phyloP scores from a whole-genome alignment of 2,113 vertebrate species.

The Ictidomys tridecemlineatus region DNA sequence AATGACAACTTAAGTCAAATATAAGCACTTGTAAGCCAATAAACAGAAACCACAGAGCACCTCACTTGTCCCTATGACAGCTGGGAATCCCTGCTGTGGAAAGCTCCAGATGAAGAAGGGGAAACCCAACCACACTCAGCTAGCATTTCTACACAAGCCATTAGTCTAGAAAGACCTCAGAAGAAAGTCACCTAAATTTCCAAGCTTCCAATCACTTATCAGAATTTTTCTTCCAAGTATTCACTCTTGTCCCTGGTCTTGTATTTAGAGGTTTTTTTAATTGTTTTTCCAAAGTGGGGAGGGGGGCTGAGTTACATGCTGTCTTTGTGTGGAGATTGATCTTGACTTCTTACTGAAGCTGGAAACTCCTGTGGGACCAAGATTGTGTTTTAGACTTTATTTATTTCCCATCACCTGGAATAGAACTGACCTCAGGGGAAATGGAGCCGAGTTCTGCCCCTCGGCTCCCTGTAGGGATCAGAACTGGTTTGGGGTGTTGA shows the following conservation, averaged over 20 bases:
- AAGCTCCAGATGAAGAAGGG: neutral
- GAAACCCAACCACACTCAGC: neutral
- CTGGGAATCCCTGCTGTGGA: neutral
- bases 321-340: neutral
- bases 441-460: neutral
- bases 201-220: neutral
- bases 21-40: neutral
- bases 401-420: neutral
- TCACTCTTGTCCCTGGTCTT: neutral
- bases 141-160: neutral
- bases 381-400: neutral
- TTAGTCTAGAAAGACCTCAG: neutral
- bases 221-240: neutral
- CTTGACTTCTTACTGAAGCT: neutral
- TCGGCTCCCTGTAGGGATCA: neutral
- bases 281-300: neutral
- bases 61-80: neutral
- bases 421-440: neutral
- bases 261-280: neutral
- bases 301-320: neutral
- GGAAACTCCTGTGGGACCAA: neutral
- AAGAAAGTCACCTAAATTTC: neutral
- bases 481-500: too few relatives aligned
- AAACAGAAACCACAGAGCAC: neutral
- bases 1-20: neutral